Percentiles rank a stretch among this genome's conserved stretches.
phyloP scores from a whole-genome alignment of 2,888 invertebrate genomes.

The Drosophila pseudotakahashii region DNA sequence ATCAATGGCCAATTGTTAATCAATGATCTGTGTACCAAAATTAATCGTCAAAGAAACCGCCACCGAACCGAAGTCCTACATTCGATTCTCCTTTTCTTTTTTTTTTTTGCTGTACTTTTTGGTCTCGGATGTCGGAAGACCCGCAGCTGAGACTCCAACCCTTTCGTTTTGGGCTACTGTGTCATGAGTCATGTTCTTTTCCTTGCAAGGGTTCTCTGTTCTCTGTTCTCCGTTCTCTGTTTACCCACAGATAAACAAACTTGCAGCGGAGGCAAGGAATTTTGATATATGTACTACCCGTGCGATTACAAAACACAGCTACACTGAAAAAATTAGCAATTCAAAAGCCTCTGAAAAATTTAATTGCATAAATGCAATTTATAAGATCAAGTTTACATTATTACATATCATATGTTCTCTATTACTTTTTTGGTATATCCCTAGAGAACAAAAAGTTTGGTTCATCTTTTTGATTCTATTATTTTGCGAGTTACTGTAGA shows the following conservation, averaged over 20 bases:
- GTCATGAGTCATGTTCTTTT: slow-evolving; percentile 61
- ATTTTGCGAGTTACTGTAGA: not conserved
- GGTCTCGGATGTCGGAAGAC: slow-evolving; percentile 41
- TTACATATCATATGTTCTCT: too few relatives aligned
- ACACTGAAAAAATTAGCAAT: not conserved
- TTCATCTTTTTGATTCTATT: not conserved
- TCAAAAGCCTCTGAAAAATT: too few relatives aligned
- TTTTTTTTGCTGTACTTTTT: not conserved
- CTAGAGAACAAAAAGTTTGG: not conserved
- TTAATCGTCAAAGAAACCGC: slow-evolving; percentile 66
- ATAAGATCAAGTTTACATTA: too few relatives aligned
- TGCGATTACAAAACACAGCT: not conserved
- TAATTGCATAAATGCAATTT: too few relatives aligned
- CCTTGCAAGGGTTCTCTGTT: slow-evolving; percentile 42
- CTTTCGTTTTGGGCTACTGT: not conserved
- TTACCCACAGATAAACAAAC: slow-evolving; percentile 62
- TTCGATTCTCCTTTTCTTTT: not conserved
- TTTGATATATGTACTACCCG: not conserved
- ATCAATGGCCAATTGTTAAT: slow-evolving; percentile 72
- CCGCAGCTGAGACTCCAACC: slow-evolving; percentile 48
- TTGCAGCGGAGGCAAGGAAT: slow-evolving; percentile 2
- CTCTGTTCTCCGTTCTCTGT: slow-evolving; percentile 32
- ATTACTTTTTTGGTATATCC: too few relatives aligned
- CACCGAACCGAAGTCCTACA: slow-evolving; percentile 54
- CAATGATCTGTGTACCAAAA: slow-evolving; percentile 68